These are phyloP conservation scores for Apogon talboti DNA, from an alignment of 2,797 vertebrate species.

Conservation along the genomic window DNA sequence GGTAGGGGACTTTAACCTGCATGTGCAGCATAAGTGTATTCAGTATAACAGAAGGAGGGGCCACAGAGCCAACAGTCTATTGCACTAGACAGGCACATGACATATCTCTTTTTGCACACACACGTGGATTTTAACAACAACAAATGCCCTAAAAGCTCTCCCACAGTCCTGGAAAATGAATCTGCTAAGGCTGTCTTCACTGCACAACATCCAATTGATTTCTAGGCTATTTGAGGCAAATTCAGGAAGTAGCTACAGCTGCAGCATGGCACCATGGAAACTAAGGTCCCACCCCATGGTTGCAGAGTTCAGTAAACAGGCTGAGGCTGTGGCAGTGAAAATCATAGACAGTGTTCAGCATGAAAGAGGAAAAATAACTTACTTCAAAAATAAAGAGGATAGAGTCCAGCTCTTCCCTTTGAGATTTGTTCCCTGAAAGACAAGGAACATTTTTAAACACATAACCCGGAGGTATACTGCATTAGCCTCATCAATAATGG, in stretches of 20 bases:
- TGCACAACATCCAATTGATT: constrained; percentile 25
- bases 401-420: constrained; percentile 99
- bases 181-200: background rate
- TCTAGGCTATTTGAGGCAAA: constrained; percentile 35
- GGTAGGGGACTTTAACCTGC: constrained; percentile 74
- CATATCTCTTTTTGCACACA: constrained; percentile 43
- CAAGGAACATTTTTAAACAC: constrained; percentile 53
- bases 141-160: background rate
- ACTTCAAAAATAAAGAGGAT: constrained; percentile 99
- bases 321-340: constrained; percentile 19
- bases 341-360: constrained; percentile 29
- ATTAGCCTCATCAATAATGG: constrained; percentile 51
- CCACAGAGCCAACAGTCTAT: constrained; percentile 17
- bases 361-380: constrained; percentile 79
- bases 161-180: constrained; percentile 9
- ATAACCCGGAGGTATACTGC: constrained; percentile 29
- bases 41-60: constrained; percentile 49
- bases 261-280: constrained; percentile 53
- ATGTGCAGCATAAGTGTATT: constrained; percentile 55
- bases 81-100: constrained; percentile 23
- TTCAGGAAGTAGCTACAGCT: constrained; percentile 40
- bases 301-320: constrained; percentile 55
- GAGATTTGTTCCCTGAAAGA: constrained; percentile 97
- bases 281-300: constrained; percentile 32
- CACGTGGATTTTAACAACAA: constrained; percentile 30